These are phyloP conservation scores for Latheticus oryzae DNA, from an alignment of 2,888 invertebrate species.

Conservation along the genomic window DNA sequence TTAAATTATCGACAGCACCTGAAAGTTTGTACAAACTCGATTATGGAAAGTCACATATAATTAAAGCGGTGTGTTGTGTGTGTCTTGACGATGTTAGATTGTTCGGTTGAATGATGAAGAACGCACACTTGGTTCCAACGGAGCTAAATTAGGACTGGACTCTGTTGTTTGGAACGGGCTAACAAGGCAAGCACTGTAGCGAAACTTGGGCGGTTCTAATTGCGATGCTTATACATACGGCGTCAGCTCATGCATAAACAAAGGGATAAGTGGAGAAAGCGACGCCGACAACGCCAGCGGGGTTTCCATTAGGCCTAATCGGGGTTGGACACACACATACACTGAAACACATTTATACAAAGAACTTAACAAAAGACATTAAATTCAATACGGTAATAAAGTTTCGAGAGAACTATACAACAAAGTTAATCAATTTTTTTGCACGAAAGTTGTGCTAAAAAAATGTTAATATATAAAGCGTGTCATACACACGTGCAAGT, in stretches of 20 bases:
- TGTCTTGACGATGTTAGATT: slow-evolving; percentile 26
- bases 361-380: too few relatives aligned
- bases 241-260: slow-evolving; percentile 64
- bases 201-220: slow-evolving; percentile 39
- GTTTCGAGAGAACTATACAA: too few relatives aligned
- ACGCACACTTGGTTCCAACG: slow-evolving; percentile 2
- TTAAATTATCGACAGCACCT: slow-evolving; percentile 38
- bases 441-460: too few relatives aligned
- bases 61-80: slow-evolving; percentile 33
- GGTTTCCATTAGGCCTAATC: slow-evolving; percentile 27
- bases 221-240: slow-evolving; percentile 45
- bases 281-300: too few relatives aligned
- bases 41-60: slow-evolving; percentile 38
- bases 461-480: too few relatives aligned
- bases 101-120: slow-evolving; percentile 20
- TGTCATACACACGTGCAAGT: too few relatives aligned
- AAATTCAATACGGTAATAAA: too few relatives aligned
- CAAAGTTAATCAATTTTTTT: too few relatives aligned
- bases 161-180: slow-evolving; percentile 35
- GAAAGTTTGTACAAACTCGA: slow-evolving; percentile 36
- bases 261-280: slow-evolving; percentile 61
- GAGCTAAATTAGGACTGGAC: slow-evolving; percentile 34
- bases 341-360: too few relatives aligned
- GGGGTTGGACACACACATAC: slow-evolving; percentile 10
- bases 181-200: slow-evolving; percentile 36